These are phyloP conservation scores for Drosophila gunungcola DNA, from an alignment of 1,140 invertebrate species.

Conservation along the genomic window DNA sequence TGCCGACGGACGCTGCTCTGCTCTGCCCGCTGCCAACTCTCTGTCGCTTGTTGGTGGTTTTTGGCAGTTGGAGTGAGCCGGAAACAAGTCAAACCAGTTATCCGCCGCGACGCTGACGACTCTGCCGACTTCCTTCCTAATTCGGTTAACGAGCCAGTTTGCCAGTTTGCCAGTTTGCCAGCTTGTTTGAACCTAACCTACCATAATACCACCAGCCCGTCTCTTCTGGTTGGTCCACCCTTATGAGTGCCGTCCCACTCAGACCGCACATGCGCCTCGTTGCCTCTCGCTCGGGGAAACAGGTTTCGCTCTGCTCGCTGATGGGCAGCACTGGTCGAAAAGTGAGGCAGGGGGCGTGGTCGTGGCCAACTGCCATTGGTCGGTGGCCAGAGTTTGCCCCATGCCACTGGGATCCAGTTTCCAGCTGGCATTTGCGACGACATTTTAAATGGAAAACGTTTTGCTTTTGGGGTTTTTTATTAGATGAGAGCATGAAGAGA, in stretches of 20 bases:
- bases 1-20: constrained; percentile 63
- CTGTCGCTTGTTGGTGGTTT: constrained; percentile 27
- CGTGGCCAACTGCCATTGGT: constrained; percentile 59
- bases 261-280: constrained; percentile 40
- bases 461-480: constrained; percentile 84
- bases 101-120: constrained; percentile 31
- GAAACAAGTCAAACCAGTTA: constrained; percentile 80
- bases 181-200: constrained; percentile 84
- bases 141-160: constrained; percentile 81
- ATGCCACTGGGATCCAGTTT: neutral
- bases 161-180: constrained; percentile 81
- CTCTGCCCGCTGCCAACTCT: constrained; percentile 16
- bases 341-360: constrained; percentile 61
- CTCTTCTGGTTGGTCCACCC: constrained; percentile 49
- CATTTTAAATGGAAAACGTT: constrained; percentile 85
- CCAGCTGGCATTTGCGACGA: constrained; percentile 66
- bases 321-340: constrained; percentile 73
- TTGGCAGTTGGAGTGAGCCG: constrained; percentile 57
- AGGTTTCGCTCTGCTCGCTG: constrained; percentile 49
- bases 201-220: constrained; percentile 69
- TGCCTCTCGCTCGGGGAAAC: constrained; percentile 53
- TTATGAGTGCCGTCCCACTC: constrained; percentile 33
- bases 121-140: constrained; percentile 71
- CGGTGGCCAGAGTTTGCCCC: neutral
- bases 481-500: constrained; percentile 74